phyloP scores from a whole-genome alignment of 2,888 invertebrate species.

The Parasteatoda lunata region DNA sequence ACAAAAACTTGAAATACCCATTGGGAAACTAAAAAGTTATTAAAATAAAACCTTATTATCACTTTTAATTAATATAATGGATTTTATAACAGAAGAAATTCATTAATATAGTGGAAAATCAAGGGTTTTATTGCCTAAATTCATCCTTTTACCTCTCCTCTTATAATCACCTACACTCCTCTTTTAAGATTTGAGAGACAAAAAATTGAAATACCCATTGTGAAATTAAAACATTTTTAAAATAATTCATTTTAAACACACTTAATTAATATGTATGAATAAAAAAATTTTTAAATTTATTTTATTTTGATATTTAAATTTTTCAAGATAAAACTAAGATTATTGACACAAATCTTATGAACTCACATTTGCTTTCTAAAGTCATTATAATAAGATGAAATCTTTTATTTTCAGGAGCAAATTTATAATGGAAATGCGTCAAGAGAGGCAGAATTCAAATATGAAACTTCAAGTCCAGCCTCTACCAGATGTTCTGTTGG shows the following conservation, averaged over 20 bases:
- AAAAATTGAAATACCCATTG: no score
- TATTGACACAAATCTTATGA: background rate
- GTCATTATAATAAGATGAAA: background rate
- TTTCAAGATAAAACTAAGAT: background rate
- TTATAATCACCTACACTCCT: no score
- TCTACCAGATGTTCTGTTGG: slow-evolving; percentile 31
- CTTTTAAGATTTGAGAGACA: no score
- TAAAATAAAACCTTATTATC: no score
- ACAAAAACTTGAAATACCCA: no score
- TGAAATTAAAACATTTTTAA: background rate
- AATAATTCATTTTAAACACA: background rate
- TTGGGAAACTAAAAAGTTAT: no score
- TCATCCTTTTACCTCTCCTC: no score
- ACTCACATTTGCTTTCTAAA: background rate
- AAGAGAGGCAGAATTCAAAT: slow-evolving; percentile 21
- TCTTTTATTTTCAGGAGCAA: slow-evolving; percentile 5
- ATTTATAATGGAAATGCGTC: slow-evolving; percentile 30
- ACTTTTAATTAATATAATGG: no score
- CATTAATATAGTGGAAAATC: no score
- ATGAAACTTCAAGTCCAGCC: slow-evolving; percentile 46
- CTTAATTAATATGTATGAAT: background rate
- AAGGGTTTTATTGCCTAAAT: no score
- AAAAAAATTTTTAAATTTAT: background rate
- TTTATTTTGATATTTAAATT: background rate
- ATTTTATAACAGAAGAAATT: no score